These are phyloP conservation scores for Chydorus sphaericus DNA, from an alignment of 2,888 invertebrate genomes.

Conservation along the genomic window DNA sequence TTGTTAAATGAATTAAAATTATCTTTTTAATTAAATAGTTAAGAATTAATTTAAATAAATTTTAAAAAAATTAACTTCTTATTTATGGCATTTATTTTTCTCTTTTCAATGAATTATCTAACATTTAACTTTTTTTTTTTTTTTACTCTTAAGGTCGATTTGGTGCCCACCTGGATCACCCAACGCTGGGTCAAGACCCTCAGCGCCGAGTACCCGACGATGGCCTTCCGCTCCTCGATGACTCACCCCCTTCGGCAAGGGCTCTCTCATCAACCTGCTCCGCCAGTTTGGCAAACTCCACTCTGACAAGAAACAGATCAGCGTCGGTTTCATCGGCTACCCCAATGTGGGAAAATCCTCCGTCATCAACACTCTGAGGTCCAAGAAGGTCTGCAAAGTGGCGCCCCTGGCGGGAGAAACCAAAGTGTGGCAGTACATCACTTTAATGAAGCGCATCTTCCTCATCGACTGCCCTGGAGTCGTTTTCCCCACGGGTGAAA, in stretches of 20 bases:
- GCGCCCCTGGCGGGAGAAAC: constrained; percentile 97
- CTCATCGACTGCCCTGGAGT: constrained; percentile 93
- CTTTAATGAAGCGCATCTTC: constrained; percentile 90
- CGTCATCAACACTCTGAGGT: constrained; percentile 86
- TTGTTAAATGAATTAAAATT: too few species aligned
- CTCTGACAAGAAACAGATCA: constrained; percentile 93
- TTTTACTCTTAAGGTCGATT: constrained; percentile 56
- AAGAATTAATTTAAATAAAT: too few species aligned
- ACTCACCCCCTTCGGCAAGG: constrained; percentile 98
- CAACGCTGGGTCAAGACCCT: constrained; percentile 93
- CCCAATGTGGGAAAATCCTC: constrained; percentile 99
- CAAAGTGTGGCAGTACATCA: constrained; percentile 99
- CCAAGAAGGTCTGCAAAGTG: constrained; percentile 94
- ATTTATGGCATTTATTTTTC: constrained; percentile 16
- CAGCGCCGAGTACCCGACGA: constrained; percentile 87
- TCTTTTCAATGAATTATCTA: too few species aligned
- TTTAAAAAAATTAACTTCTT: neutral
- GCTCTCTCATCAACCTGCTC: constrained; percentile 85
- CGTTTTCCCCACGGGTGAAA: constrained; percentile 91
- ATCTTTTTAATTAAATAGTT: too few species aligned
- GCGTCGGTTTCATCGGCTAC: constrained; percentile 96
- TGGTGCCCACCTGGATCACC: constrained; percentile 96
- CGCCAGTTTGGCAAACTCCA: constrained; percentile 92
- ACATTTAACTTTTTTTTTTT: too few species aligned
- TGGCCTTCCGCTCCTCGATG: constrained; percentile 97